Evolutionary conservation across 2,888 invertebrate species (phyloP).

Genomic region (Archips xylosteana): DNA sequence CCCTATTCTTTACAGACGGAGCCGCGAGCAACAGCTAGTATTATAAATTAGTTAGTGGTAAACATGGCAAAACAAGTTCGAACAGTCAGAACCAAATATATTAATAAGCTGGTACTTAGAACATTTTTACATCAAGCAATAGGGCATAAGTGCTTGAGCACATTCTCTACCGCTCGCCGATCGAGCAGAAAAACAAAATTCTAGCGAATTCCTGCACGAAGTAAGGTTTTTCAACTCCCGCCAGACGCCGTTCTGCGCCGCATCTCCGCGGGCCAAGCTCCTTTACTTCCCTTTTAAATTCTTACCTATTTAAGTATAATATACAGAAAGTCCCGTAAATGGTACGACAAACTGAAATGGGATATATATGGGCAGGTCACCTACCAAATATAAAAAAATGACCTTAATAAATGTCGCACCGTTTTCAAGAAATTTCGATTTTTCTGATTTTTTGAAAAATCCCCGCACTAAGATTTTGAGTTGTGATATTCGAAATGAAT

Average conservation of each 20-base stretch:
- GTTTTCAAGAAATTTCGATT: too few relatives aligned
- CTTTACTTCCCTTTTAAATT: background rate
- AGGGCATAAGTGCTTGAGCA: slow-evolving; percentile 42
- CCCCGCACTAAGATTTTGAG: too few relatives aligned
- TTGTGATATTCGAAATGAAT: too few relatives aligned
- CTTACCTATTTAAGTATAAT: background rate
- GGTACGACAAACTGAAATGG: too few relatives aligned
- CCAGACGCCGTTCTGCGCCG: slow-evolving; percentile 27
- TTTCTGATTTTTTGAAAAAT: too few relatives aligned
- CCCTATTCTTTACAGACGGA: too few relatives aligned
- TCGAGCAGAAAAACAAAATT: slow-evolving; percentile 54
- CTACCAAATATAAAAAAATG: too few relatives aligned
- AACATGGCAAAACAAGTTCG: background rate
- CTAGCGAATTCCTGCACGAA: slow-evolving; percentile 68
- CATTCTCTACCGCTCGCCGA: slow-evolving; percentile 50
- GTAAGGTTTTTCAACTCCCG: slow-evolving; percentile 66
- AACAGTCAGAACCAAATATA: background rate
- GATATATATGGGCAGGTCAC: too few relatives aligned
- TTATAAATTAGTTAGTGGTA: too few relatives aligned
- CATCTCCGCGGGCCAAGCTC: background rate
- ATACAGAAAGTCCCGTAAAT: too few relatives aligned
- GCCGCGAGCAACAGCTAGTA: too few relatives aligned
- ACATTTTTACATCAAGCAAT: slow-evolving; percentile 43
- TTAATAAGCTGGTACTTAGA: background rate
- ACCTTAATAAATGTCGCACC: too few relatives aligned